Base-by-base conservation (phyloP, 2,888 invertebrate genomes). In the Aphidius colemani region DNA sequence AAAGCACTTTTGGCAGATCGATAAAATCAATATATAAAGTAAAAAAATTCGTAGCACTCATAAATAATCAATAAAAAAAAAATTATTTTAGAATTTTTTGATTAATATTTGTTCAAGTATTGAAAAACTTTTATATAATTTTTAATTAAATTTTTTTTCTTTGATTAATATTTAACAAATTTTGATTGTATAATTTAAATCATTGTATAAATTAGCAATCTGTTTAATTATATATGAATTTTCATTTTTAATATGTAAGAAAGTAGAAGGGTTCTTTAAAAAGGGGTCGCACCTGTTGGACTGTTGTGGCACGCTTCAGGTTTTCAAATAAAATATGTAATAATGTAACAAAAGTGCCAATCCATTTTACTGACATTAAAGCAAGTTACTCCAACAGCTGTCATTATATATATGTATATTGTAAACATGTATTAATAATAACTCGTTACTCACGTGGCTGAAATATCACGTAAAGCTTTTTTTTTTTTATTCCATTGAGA, bases 271-370 rank as follows among this genome's bases (percentile, higher is more conserved):
- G 67, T 69, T 67, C 63, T 70, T 65, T 67, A 57, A 70, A 77
- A 76, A 69, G 74, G 74, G 76, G 75, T 75, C 75, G 74, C 77
- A 78, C 78, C 78, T 78, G 78, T 75, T 67, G 61, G 78, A 77
- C 78, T 78, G 78, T 75, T 67, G 61, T 63, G 66, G 67, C 67
- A 67, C 69, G 66, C 65, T 70, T 63, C 64, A 61, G 60, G 43
- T 67, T 62, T 59, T n/a, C 44, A 56, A 13, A 45, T 39, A 46
- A 11, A 57, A 46, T 39, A 46, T 57, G 11, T 46, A 46, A 57
- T 30, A 30, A 5, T 30, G 30, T 30, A 30, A 30, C 5, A 30
- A 30, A 30, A 30, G 30, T 30, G 30, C 3, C 30, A 30, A 30
- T 30, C 30, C 3, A 30, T 30, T 30, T 30, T 30, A 30, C 30